phyloP scores from a whole-genome alignment of 2,888 invertebrate genomes.

The Emmelina monodactyla region DNA sequence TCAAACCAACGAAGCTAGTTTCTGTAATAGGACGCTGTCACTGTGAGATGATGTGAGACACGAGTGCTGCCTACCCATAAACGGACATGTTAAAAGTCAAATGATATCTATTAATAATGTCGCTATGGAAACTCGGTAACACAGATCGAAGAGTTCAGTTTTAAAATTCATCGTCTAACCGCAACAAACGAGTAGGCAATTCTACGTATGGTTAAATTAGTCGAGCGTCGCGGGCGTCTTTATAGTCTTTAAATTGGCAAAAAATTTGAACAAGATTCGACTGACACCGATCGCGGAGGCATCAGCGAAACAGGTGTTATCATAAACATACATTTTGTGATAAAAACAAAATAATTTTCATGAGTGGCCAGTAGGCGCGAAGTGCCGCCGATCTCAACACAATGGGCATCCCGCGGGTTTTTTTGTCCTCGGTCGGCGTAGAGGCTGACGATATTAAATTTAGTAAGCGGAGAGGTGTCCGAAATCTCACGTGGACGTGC shows the following conservation, averaged over 20 bases:
- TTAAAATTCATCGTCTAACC: too few relatives aligned
- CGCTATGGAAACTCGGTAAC: too few relatives aligned
- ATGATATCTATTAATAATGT: too few relatives aligned
- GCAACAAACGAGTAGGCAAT: too few relatives aligned
- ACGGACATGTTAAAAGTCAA: too few relatives aligned
- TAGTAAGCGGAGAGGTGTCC: conserved; percentile 67
- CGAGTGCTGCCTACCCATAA: too few relatives aligned
- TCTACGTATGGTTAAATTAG: conserved; percentile 66
- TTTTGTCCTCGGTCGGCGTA: conserved; percentile 50
- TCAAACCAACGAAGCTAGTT: neutral
- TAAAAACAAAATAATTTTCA: conserved; percentile 67
- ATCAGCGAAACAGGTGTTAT: conserved; percentile 66
- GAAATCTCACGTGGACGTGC: conserved; percentile 67
- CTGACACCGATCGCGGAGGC: conserved; percentile 64
- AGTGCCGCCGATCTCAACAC: conserved; percentile 62
- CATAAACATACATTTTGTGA: conserved; percentile 66
- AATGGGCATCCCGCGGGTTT: conserved; percentile 61
- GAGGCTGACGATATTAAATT: conserved; percentile 64
- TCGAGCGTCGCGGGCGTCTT: conserved; percentile 59
- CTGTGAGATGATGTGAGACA: neutral
- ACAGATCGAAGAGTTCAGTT: too few relatives aligned
- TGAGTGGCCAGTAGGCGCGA: conserved; percentile 64
- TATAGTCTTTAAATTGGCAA: conserved; percentile 64
- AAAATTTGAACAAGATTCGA: conserved; percentile 57
- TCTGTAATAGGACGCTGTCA: neutral